phyloP scores from a whole-genome alignment of 2,113 vertebrate species.

The Poecilia latipinna region DNA sequence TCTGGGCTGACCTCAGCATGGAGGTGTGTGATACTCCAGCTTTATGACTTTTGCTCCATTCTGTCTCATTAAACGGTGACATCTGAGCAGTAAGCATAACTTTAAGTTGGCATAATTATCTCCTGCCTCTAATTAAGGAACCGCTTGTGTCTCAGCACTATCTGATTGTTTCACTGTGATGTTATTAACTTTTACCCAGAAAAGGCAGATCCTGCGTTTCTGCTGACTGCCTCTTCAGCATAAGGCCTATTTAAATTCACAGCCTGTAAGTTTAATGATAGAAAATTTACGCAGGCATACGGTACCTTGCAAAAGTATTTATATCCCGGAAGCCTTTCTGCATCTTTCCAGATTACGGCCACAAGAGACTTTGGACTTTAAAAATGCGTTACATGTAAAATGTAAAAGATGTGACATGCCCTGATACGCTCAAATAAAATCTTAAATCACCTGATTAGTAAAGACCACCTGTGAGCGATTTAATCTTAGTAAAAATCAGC shows the following conservation, averaged over 20 bases:
- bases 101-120: constrained; percentile 67
- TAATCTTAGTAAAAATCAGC: too few relatives aligned
- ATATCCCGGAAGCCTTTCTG: neutral
- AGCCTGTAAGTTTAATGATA: constrained; percentile 17
- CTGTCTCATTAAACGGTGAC: constrained; percentile 67
- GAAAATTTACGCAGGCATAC: neutral
- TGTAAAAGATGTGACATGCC: neutral
- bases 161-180: constrained; percentile 57
- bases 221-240: constrained; percentile 24
- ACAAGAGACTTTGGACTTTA: neutral
- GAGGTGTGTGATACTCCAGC: constrained; percentile 32
- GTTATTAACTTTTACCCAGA: constrained; percentile 50
- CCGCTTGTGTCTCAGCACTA: constrained; percentile 42
- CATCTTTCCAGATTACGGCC: neutral
- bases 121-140: constrained; percentile 64
- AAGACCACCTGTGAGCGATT: too few relatives aligned
- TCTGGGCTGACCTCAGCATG: constrained; percentile 36
- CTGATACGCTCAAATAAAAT: too few relatives aligned
- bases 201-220: constrained; percentile 5
- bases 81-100: constrained; percentile 50
- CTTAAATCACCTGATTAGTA: too few relatives aligned
- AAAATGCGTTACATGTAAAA: too few relatives aligned
- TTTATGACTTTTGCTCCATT: constrained; percentile 40
- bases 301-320: neutral
- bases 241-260: constrained; percentile 13